Conservation (phyloP, 2,797 vertebrate species). For the Sebastes elongatus region DNA sequence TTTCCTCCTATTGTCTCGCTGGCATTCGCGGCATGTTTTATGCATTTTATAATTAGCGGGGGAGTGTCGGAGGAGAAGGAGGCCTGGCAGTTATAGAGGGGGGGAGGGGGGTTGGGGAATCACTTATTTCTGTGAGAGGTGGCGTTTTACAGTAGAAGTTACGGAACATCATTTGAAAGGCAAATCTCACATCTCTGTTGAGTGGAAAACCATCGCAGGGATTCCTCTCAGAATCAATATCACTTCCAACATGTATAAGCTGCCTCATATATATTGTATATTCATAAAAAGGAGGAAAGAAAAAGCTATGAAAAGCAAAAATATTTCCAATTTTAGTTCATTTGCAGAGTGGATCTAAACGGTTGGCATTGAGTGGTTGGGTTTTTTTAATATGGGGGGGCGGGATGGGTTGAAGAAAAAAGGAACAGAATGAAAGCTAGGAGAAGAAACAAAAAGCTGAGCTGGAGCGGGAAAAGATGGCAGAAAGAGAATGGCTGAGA, state of each 20-base stretch:
- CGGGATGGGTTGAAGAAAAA: background rate
- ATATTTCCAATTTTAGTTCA: background rate
- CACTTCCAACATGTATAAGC: constrained; percentile 1
- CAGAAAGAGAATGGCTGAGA: background rate
- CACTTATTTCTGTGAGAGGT: constrained; percentile 51
- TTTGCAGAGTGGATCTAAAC: background rate
- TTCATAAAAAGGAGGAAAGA: background rate
- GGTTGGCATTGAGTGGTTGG: background rate
- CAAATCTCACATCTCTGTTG: constrained; percentile 53
- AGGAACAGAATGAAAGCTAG: background rate
- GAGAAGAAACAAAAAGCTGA: background rate
- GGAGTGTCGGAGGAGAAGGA: constrained; percentile 54
- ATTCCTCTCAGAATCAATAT: constrained; percentile 35
- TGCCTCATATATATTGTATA: background rate
- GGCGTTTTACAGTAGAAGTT: constrained; percentile 51
- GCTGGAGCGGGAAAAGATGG: background rate
- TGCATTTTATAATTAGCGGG: constrained; percentile 83
- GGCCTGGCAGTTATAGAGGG: constrained; percentile 28
- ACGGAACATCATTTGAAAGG: constrained; percentile 71
- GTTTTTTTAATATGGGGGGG: background rate
- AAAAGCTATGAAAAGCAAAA: background rate
- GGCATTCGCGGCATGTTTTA: constrained; percentile 79
- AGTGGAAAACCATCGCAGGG: constrained; percentile 14
- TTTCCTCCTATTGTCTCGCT: constrained; percentile 78
- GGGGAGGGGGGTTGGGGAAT: background rate